These are phyloP conservation scores for Octopus sinensis DNA, from an alignment of 1,140 invertebrate species.

Conservation along the genomic window DNA sequence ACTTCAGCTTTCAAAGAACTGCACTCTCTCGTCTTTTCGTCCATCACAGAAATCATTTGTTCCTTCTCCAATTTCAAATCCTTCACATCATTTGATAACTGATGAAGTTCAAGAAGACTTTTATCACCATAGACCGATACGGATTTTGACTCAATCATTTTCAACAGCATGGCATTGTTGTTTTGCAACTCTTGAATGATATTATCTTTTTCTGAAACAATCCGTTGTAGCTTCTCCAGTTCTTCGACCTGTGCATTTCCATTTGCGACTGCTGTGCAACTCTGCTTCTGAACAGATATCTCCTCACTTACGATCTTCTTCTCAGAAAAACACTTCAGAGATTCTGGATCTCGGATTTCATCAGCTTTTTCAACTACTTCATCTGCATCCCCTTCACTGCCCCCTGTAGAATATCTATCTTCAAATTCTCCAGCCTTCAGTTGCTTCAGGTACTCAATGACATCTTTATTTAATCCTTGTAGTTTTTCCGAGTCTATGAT, in stretches of 20 bases:
- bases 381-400: constrained; percentile 34
- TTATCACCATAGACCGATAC: constrained; percentile 34
- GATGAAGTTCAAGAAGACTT: constrained; percentile 41
- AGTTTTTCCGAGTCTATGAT: background rate
- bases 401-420: constrained; percentile 6
- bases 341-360: constrained; percentile 24
- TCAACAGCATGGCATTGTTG: constrained; percentile 45
- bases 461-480: background rate
- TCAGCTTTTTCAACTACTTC: constrained; percentile 35
- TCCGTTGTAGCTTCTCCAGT: constrained; percentile 33
- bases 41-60: constrained; percentile 57
- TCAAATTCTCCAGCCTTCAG: background rate
- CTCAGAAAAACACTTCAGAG: background rate
- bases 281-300: background rate
- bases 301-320: constrained; percentile 15
- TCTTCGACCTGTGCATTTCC: constrained; percentile 21
- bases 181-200: constrained; percentile 46
- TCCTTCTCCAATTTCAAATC: constrained; percentile 51
- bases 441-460: background rate
- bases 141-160: constrained; percentile 50
- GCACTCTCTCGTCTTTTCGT: constrained; percentile 57
- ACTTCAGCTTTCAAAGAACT: constrained; percentile 56
- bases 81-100: constrained; percentile 48
- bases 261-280: background rate
- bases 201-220: constrained; percentile 44